phyloP scores from a whole-genome alignment of 2,113 vertebrate genomes.

The Strigops habroptila region DNA sequence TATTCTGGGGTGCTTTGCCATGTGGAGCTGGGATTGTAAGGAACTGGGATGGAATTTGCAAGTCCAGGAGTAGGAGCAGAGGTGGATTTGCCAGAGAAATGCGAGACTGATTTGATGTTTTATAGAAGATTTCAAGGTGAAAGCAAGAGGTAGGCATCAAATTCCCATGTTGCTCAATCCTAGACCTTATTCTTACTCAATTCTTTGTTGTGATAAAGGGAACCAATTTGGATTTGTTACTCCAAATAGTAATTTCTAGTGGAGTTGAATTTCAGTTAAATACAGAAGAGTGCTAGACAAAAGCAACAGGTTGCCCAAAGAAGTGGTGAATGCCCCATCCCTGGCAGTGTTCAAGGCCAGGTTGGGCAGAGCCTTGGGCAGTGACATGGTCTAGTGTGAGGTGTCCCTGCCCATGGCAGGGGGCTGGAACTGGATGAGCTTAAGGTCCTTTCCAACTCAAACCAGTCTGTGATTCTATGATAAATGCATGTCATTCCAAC shows the following conservation, averaged over 20 bases:
- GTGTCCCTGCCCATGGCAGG: not conserved
- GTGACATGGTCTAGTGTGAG: not conserved
- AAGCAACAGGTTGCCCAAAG: not conserved
- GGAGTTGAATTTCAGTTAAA: not conserved
- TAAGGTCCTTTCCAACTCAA: not conserved
- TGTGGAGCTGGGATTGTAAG: not conserved
- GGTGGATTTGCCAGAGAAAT: not conserved
- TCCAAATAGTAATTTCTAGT: not conserved
- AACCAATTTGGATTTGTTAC: not conserved
- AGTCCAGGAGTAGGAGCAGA: not conserved
- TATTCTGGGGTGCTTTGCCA: not conserved
- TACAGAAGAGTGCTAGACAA: not conserved
- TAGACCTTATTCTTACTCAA: not conserved
- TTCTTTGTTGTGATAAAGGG: not conserved
- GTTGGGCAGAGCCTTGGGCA: not conserved
- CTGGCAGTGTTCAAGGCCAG: not conserved
- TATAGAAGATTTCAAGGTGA: not conserved
- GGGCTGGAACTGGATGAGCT: not conserved
- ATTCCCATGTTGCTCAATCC: not conserved
- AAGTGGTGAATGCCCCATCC: not conserved
- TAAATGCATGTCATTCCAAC: not conserved
- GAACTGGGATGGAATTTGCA: not conserved
- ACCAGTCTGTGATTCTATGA: not conserved
- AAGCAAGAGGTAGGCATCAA: not conserved
- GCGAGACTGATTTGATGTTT: not conserved